Conservation (phyloP, 2,888 invertebrate species). For the Parnassius smintheus region DNA sequence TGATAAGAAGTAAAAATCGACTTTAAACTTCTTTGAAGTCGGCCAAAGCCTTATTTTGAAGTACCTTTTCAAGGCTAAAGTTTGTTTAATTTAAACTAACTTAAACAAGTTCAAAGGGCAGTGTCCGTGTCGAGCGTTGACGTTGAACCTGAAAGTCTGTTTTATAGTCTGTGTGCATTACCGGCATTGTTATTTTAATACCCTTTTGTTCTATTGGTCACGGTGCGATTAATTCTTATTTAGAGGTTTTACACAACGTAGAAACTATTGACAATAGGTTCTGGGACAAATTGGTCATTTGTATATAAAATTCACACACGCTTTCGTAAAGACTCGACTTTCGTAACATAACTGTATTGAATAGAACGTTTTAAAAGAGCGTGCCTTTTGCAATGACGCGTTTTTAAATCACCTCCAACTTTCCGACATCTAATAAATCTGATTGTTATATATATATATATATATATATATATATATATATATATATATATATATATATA, state of each 20-base stretch:
- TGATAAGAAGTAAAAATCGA: too few relatives aligned
- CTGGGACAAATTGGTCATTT: slow-evolving; percentile 13
- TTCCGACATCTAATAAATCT: too few relatives aligned
- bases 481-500: too few relatives aligned
- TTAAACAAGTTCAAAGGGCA: slow-evolving; percentile 13
- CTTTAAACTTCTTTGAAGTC: too few relatives aligned
- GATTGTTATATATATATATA: too few relatives aligned
- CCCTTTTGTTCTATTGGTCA: slow-evolving; percentile 23
- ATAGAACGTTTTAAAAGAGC: too few relatives aligned
- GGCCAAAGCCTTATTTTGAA: too few relatives aligned
- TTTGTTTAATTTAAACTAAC: too few relatives aligned
- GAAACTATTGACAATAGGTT: slow-evolving; percentile 11
- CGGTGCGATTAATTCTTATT: slow-evolving; percentile 18
- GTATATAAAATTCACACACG: slow-evolving; percentile 15
- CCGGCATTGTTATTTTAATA: slow-evolving; percentile 21
- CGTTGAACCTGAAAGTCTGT: slow-evolving; percentile 6
- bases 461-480: too few relatives aligned
- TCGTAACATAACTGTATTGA: not conserved
- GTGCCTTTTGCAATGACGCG: too few relatives aligned
- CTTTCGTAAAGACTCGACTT: slow-evolving; percentile 6
- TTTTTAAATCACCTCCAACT: too few relatives aligned
- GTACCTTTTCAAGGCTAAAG: too few relatives aligned
- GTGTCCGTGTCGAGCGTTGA: slow-evolving; percentile 3
- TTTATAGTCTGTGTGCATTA: slow-evolving; percentile 2
- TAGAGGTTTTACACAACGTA: slow-evolving; percentile 12